Base-by-base conservation (phyloP, 1,140 invertebrate species). In the Amyelois transitella region DNA sequence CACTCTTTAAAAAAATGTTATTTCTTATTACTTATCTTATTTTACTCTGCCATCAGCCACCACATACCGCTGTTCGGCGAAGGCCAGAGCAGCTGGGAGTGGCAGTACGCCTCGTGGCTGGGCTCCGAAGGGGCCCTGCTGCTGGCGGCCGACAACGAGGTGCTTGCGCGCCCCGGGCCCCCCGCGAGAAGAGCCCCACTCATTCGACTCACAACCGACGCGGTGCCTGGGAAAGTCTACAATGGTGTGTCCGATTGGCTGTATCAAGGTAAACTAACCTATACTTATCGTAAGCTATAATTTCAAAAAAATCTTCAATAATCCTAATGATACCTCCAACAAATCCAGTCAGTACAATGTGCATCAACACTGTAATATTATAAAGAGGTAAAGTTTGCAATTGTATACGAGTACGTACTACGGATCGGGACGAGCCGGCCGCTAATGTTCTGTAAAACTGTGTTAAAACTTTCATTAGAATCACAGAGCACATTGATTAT, bases 201-300 rank as follows among this genome's bases (percentile, higher is more conserved):
- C 18, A 85, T 89, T 48, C 90, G 93, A 25, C 90, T 98, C 56
- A 97, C 96, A 10, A 91, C 91, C 56, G 94, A 92, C 43, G 95
- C 96, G 0, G 71, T 90, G 38, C 91, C 93, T 2, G 94, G 94
- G 20, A 75, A 92, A 19, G 90, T 97, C 43, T 98, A 95, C 88
- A 98, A 98, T 86, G 97, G 96, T 18, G 91, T 98, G 18, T 95
- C 96, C 0, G 96, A 98, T 85, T 98, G 96, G 96, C 82, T 98
- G 1, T 98, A 98, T 88, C 96, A 97, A 91, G 95, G 95, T 96
- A 44, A n/a, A 54, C 49, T 20, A 48, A 25, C 22, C 1, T 43
- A 38, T 14, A 21, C 14, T 24, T 6, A 32, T 8, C 6, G 7
- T 45, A 24, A 20, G 7, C 14, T n/a, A n/a, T n/a, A n/a, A n/a